Base-by-base conservation (phyloP, 2,888 invertebrate genomes). In the Campoplex nolae region DNA sequence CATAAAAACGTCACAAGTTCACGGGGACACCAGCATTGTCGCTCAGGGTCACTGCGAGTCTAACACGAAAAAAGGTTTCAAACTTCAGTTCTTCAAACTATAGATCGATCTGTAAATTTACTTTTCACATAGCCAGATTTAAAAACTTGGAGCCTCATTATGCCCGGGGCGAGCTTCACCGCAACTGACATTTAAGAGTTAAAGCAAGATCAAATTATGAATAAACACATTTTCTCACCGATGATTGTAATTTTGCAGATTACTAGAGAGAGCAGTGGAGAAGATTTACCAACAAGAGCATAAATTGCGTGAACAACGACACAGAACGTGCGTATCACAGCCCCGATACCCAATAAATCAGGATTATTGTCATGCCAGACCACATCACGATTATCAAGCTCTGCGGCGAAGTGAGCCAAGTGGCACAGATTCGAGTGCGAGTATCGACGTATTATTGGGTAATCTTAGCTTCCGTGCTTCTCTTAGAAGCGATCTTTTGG, bases 261-360 rank as follows among this genome's bases (percentile, higher is more conserved):
- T 93, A 80, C 83, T 94, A 62, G 91, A 93, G 13, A 92, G 92
- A 85, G 93, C 94, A 32, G 92, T 94, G 2, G 92, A 93, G 82
- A 94, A 93, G 85, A 89, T 94, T 32, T 93, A 94, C 85, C 92
- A 93, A 54, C 93, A 93, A 6, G 94, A 94, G 83, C 91, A 91
- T 71, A 92, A 92, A 75, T 65, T 92, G 13, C 89, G 89, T 7
- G 90, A 91, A 56, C 89, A 90, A 9, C 88, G 87, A 51, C 80
- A 85, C 75, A 89, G 88, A 88, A 90, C 89, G 2, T 93, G 91
- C 56, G 83, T 90, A 6, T 91, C 92, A 0, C 91, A 92, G 73
- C 89, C 92, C 0, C 89, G 89, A 6, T 92, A 91, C 85, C 90
- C 90, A 2, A 88, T 89, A 9, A 76, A 88, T 2, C 89, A 89